A percentile compares a stretch with the other conserved stretches of the same genome.
Conservation (phyloP, 2,797 vertebrate genomes). For the Spinus olivaceus region DNA sequence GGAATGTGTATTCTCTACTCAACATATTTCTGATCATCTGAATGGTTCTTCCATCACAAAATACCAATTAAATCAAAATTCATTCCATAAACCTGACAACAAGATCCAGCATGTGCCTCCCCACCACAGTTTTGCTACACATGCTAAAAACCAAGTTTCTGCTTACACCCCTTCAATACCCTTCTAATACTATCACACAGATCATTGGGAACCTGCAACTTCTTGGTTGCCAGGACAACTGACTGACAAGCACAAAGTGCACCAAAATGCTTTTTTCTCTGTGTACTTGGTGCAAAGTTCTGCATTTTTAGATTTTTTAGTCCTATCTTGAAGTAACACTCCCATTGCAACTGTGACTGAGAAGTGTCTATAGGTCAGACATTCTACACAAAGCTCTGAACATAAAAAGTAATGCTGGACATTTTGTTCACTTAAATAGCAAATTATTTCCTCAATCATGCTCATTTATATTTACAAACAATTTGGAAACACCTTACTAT, state of each 20-base stretch:
- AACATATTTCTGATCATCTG: not conserved
- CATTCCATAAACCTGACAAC: not conserved
- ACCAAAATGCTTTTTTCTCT: not conserved
- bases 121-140: not conserved
- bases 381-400: not conserved
- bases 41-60: not conserved
- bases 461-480: not conserved
- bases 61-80: not conserved
- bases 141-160: not conserved
- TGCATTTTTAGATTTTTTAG: not conserved
- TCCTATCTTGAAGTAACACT: not conserved
- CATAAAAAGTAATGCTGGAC: not conserved
- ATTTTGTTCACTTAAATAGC: not conserved
- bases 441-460: not conserved
- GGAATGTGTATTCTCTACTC: not conserved
- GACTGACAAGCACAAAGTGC: not conserved
- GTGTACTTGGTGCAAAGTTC: not conserved
- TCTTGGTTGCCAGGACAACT: constrained; percentile 10
- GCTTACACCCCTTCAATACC: not conserved
- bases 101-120: not conserved
- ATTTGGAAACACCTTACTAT: not conserved
- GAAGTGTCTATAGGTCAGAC: not conserved
- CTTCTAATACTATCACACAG: not conserved
- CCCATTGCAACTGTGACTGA: not conserved
- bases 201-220: not conserved